These are phyloP conservation scores for Pygathrix nemaeus DNA, from an alignment of 2,113 vertebrate species.

Conservation along the genomic window DNA sequence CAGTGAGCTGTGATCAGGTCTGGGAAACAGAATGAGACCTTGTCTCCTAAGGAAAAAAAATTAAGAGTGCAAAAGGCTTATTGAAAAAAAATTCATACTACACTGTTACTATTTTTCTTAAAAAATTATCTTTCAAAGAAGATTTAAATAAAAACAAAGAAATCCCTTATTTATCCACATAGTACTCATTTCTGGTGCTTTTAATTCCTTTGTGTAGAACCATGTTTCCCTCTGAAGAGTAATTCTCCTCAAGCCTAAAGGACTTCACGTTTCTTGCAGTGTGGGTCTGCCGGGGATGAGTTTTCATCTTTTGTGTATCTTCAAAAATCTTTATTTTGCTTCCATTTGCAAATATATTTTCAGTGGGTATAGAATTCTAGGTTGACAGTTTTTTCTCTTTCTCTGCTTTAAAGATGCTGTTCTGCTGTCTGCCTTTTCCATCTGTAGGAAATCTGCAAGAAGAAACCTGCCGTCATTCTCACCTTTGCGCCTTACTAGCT, in stretches of 20 bases:
- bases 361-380: not conserved
- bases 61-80: no score
- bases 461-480: not conserved
- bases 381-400: not conserved
- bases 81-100: not conserved
- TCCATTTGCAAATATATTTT: not conserved
- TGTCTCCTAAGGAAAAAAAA: no score
- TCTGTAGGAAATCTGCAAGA: not conserved
- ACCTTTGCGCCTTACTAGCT: not conserved
- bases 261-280: not conserved
- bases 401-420: no score
- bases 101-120: not conserved
- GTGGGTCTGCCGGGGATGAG: not conserved
- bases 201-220: not conserved
- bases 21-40: no score
- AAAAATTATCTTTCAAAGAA: not conserved
- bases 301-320: not conserved
- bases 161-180: not conserved
- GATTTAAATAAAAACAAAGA: not conserved
- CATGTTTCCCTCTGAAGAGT: not conserved
- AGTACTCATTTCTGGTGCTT: not conserved
- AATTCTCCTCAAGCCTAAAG: not conserved
- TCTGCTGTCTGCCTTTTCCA: accelerated
- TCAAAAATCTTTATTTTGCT: not conserved
- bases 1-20: no score